These are phyloP conservation scores for Dissostichus mawsoni DNA, from an alignment of 2,113 vertebrate genomes.

Conservation along the genomic window DNA sequence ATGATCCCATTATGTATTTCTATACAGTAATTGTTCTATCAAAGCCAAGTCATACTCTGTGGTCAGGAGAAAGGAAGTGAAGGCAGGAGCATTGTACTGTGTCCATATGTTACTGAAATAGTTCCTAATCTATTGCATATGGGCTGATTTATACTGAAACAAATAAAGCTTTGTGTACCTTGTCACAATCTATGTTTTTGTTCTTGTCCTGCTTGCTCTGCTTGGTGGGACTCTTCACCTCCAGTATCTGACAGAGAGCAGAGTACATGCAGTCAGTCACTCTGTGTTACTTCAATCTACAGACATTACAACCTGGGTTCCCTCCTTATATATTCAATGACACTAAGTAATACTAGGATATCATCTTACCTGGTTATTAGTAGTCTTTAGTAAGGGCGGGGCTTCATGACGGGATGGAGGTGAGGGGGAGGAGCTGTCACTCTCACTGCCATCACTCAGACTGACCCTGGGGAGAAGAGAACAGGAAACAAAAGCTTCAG, in stretches of 20 bases:
- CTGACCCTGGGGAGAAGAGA: slow-evolving; percentile 85
- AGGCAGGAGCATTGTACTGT: neutral
- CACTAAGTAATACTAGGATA: neutral
- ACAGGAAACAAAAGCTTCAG: neutral
- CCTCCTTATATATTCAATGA: neutral
- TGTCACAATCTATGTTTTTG: slow-evolving; percentile 94
- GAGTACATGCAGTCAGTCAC: neutral
- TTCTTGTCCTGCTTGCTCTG: slow-evolving; percentile 93
- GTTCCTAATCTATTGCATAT: neutral
- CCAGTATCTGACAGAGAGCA: slow-evolving; percentile 87
- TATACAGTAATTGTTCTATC: neutral
- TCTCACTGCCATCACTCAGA: slow-evolving; percentile 95
- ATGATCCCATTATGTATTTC: neutral
- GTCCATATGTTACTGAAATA: neutral
- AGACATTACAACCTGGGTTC: neutral
- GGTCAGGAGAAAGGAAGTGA: too few species aligned
- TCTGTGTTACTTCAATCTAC: neutral
- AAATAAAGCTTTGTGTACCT: slow-evolving; percentile 81
- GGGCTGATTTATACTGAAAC: neutral
- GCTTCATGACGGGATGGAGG: slow-evolving; percentile 85
- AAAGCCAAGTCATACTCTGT: neutral
- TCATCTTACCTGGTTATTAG: slow-evolving; percentile 89
- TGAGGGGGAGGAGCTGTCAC: slow-evolving; percentile 91
- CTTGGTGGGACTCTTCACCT: slow-evolving; percentile 94
- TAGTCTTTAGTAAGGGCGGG: slow-evolving; percentile 89